Evolutionary conservation across 2,888 invertebrate genomes (phyloP).

Genomic region (Eutolmus rufibarbis): DNA sequence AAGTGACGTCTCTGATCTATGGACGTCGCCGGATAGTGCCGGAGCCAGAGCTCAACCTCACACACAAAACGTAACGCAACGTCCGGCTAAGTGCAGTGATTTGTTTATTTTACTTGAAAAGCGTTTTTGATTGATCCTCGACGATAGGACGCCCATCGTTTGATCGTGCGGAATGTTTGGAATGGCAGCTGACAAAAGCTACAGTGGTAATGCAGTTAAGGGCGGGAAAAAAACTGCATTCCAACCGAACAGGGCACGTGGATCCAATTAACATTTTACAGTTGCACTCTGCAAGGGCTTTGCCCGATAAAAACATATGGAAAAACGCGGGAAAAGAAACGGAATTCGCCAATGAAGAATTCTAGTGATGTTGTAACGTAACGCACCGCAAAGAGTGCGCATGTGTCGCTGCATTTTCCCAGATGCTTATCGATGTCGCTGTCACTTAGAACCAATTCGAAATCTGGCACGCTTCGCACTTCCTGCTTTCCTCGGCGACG

Average conservation of each 20-base stretch:
- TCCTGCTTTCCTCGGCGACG: not conserved
- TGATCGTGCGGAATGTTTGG: not conserved
- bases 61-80: not conserved
- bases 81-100: slow-evolving; percentile 9
- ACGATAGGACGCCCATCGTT: not conserved
- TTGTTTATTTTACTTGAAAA: slow-evolving; percentile 12
- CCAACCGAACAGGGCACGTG: not conserved
- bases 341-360: not conserved
- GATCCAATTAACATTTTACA: not conserved
- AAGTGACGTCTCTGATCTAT: not conserved
- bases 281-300: not conserved
- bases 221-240: not conserved
- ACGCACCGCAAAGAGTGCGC: not conserved
- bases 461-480: not conserved
- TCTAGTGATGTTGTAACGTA: not conserved
- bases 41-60: not conserved
- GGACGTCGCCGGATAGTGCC: not conserved
- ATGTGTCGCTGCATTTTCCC: not conserved
- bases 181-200: not conserved
- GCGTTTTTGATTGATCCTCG: slow-evolving; percentile 6
- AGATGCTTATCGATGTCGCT: not conserved
- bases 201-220: not conserved
- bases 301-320: not conserved
- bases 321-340: not conserved
- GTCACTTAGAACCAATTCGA: not conserved